Percentiles rank a stretch among this genome's conserved stretches.
Evolutionary conservation across 2,888 invertebrate genomes (phyloP).

Genomic region (Drosophila neotestacea): DNA sequence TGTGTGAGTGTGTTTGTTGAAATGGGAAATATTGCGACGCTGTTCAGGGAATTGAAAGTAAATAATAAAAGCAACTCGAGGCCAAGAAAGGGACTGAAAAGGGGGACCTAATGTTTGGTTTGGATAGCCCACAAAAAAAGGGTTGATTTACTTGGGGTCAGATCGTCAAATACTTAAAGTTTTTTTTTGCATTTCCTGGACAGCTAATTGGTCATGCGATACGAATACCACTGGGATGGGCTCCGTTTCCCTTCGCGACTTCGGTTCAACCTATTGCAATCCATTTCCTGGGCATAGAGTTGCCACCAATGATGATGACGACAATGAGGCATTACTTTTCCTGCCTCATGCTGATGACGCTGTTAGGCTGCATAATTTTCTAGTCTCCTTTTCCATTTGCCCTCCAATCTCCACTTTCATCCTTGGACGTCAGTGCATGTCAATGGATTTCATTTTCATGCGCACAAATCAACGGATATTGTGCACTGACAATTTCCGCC

Average conservation of each 20-base stretch:
- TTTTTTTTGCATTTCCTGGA: constrained; percentile 49
- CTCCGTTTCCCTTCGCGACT: background rate
- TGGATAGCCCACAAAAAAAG: constrained; percentile 39
- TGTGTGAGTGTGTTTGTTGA: constrained; percentile 25
- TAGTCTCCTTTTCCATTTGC: constrained; percentile 10
- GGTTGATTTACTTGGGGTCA: constrained; percentile 56
- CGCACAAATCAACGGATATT: constrained; percentile 80
- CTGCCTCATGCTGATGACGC: constrained; percentile 21
- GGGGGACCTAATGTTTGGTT: constrained; percentile 13
- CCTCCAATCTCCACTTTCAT: background rate
- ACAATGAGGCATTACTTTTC: constrained; percentile 34
- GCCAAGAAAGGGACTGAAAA: background rate
- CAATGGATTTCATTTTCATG: constrained; percentile 72
- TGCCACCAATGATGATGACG: constrained; percentile 39
- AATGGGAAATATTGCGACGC: constrained; percentile 61
- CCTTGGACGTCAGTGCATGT: constrained; percentile 55
- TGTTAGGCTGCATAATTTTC: constrained; percentile 59
- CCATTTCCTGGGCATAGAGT: constrained; percentile 40
- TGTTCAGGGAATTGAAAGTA: constrained; percentile 76
- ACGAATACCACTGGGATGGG: constrained; percentile 30
- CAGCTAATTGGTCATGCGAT: constrained; percentile 74
- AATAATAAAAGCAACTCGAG: constrained; percentile 54
- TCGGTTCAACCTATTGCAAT: constrained; percentile 20
- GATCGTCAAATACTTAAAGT: constrained; percentile 41
- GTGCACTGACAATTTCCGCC: constrained; percentile 79